Base-by-base conservation (phyloP, 92 coral and sea anemone genomes). In the Umimayanthus kanabou region DNA sequence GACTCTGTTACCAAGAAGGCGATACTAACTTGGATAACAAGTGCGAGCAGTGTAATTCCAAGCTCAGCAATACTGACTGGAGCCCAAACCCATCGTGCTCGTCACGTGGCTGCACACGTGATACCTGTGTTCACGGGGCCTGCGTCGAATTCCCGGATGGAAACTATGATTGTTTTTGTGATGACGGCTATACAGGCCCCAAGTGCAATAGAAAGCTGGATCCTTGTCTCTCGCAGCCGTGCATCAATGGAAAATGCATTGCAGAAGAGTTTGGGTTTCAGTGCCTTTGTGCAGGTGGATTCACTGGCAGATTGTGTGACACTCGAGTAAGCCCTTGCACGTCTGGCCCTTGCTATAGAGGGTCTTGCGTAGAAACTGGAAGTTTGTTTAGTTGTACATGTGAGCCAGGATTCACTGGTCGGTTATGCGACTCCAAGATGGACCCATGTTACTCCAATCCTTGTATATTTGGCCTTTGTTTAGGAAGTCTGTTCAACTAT, bases 121-220 rank as follows among this genome's bases (percentile, higher is more conserved):
- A 84, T n/a, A 76, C 85, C 23, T 96, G 98, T 84, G 92, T 76
- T 49, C 91, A 94, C 53, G 98, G 98, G 23, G 79, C 29, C 42
- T 96, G 98, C 49, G 81, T 89, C 10, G 87, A 90, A 53, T 77
- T 84, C 85, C 33, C 89, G 22, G 76, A 84, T 57, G 93, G 92
- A 33, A 81, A 73, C 64, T 87, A 67, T 61, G 90, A 85, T 40
- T 96, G 98, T 79, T 81, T 67, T 28, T 96, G 98, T 66, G 89
- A 96, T 74, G 89, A 67, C n/a, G 98, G 95, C 73, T 94, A 90
- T 57, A 90, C 78, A 39, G 98, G 98, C 9, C 88, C 85, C 23
- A 67, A 47, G 39, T 95, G 94, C 61, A 89, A 88, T 53, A 69
- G 6, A 50, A 82, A 86, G 39, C 64, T 72, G 45, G 86, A 80